A percentile compares a stretch with the other conserved stretches of the same genome.
Evolutionary conservation across 1,140 invertebrate genomes (phyloP).

Genomic region (Macrobrachium rosenbergii): DNA sequence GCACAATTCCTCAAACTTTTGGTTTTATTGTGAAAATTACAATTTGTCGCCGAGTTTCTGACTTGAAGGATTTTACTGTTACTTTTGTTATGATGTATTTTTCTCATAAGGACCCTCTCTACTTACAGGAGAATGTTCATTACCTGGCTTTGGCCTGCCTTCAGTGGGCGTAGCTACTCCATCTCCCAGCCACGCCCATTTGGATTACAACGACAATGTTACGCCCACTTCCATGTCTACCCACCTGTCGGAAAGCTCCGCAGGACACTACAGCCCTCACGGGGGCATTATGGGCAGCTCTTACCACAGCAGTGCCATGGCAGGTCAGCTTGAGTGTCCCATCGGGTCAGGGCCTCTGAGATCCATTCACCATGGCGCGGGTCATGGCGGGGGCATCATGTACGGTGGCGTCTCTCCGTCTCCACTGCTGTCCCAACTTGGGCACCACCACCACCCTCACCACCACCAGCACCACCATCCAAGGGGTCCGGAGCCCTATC

Average conservation of each 20-base stretch:
- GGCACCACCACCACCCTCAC: slow-evolving; percentile 32
- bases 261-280: slow-evolving; percentile 24
- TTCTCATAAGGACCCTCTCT: neutral
- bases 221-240: slow-evolving; percentile 37
- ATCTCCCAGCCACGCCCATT: slow-evolving; percentile 54
- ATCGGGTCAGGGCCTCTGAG: slow-evolving; percentile 25
- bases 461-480: slow-evolving; percentile 40
- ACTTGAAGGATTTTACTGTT: neutral
- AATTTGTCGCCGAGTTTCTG: too few species aligned
- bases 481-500: slow-evolving; percentile 50
- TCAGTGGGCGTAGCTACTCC: slow-evolving; percentile 42
- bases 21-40: too few species aligned
- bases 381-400: slow-evolving; percentile 31
- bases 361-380: slow-evolving; percentile 15
- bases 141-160: slow-evolving; percentile 47
- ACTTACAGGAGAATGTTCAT: slow-evolving; percentile 49
- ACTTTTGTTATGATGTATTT: neutral
- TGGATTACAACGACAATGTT: slow-evolving; percentile 55
- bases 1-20: neutral
- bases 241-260: slow-evolving; percentile 37
- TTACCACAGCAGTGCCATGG: slow-evolving; percentile 22
- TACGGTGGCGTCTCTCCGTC: slow-evolving; percentile 24
- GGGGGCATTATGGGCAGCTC: slow-evolving; percentile 39
- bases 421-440: slow-evolving; percentile 37
- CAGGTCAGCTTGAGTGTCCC: slow-evolving; percentile 37